Conservation (phyloP, 2,113 vertebrate genomes). For the Aegotheles bennettii region DNA sequence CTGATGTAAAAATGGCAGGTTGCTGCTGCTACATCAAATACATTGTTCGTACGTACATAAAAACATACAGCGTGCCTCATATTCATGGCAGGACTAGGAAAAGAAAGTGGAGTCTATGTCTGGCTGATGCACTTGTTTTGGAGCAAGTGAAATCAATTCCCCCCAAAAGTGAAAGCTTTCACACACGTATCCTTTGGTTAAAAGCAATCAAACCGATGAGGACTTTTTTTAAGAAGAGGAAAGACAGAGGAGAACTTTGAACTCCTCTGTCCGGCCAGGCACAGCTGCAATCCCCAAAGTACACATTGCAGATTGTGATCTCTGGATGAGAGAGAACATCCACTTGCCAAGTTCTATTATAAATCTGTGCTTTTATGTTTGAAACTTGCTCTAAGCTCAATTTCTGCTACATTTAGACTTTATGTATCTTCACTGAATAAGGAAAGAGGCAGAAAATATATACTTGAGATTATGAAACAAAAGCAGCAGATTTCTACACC, state of each 20-base stretch:
- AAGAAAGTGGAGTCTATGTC: neutral
- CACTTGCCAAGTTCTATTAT: conserved; percentile 7
- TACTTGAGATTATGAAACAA: neutral
- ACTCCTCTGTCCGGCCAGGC: neutral
- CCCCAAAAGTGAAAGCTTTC: neutral
- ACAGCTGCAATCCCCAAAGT: neutral
- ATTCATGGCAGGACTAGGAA: neutral
- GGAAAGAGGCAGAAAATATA: neutral
- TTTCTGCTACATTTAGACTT: conserved; percentile 18
- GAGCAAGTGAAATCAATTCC: neutral
- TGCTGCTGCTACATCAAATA: neutral
- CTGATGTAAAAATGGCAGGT: neutral
- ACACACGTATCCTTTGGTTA: neutral
- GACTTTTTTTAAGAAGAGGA: neutral
- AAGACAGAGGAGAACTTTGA: neutral
- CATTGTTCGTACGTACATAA: neutral
- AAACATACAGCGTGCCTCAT: neutral
- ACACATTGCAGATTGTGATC: neutral
- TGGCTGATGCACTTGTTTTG: neutral
- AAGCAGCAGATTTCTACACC: neutral
- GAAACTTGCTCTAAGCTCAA: conserved; percentile 25
- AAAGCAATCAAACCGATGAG: neutral
- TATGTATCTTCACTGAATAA: neutral
- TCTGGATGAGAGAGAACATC: conserved; percentile 34
- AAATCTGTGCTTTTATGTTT: neutral